Base-by-base conservation (phyloP, 2,797 vertebrate genomes). In the Bradypodion pumilum region DNA sequence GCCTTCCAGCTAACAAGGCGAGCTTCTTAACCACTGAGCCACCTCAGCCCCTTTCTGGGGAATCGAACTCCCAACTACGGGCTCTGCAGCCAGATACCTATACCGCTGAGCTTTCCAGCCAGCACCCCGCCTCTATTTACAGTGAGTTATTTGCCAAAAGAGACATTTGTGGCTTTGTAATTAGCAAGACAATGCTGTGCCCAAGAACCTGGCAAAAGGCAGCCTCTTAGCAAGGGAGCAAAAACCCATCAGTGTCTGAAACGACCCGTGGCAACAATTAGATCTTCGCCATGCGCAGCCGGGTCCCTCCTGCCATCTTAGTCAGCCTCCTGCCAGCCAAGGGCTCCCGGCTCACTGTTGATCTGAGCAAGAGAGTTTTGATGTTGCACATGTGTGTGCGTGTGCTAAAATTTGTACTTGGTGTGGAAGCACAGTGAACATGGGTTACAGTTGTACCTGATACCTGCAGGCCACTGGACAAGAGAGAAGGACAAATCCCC, bases 261-360 rank as follows among this genome's bases (percentile, higher is more conserved):
- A 94, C 91, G 91, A 93, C 93, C 94, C 93, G 90, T 73, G 7
- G 90, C 82, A 83, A 81, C 82, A 87, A 92, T 93, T 91, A 86
- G 87, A 93, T 94, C 78, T 91, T 88, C 74, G 80, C 80, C 35
- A 85, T 78, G 87, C 23, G 66, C n/a, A 35, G 23, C 68, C 12
- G 1, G 32, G n/a, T 56, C 49, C 8, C 59, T 44, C 25, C 69
- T 25, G 12, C 23, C 15, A 12, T n/a, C 63, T 29, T 5, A 35
- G 74, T 74, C 72, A n/a, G 62, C 49, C 37, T 66, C 29, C 42
- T 12, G 21, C 59, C 12, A 25, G n/a, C 78, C 59, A 80, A 40
- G 8, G 29, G 40, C 75, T 56, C 46, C 13, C 4, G 25, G 84
- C 73, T 78, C 78, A 77, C 74, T 59, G 29, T n/a, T 1, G n/a